Evolutionary conservation across 2,888 invertebrate species (phyloP).

Genomic region (Meteorus colon): DNA sequence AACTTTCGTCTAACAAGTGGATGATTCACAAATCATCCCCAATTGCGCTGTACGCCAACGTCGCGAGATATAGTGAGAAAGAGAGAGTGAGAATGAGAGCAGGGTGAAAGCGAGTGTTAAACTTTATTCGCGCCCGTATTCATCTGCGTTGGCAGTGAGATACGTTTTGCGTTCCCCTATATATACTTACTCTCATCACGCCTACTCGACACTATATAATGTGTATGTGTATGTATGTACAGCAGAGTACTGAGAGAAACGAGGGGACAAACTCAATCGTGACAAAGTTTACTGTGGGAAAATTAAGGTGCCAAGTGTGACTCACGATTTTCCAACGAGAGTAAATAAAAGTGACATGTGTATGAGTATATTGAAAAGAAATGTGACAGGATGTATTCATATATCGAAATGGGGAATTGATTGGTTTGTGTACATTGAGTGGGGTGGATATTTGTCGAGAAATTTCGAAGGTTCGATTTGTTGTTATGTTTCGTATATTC

Average conservation of each 20-base stretch:
- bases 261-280: constrained; percentile 37
- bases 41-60: constrained; percentile 51
- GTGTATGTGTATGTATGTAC: background rate
- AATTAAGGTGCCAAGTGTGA: constrained; percentile 39
- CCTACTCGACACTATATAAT: constrained; percentile 14
- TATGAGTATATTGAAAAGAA: background rate
- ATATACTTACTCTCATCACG: constrained; percentile 19
- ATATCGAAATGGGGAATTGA: background rate
- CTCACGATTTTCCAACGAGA: constrained; percentile 34
- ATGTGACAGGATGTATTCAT: background rate
- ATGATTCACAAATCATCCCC: constrained; percentile 71
- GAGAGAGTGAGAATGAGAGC: constrained; percentile 14
- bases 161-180: constrained; percentile 32
- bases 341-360: background rate
- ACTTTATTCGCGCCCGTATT: constrained; percentile 49
- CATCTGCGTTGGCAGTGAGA: constrained; percentile 29
- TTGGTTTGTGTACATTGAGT: background rate
- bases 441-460: too few relatives aligned
- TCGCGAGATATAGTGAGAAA: constrained; percentile 19
- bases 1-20: constrained; percentile 70
- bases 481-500: too few relatives aligned
- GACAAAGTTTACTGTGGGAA: constrained; percentile 37
- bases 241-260: constrained; percentile 15
- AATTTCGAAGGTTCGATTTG: too few relatives aligned
- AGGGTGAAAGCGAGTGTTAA: constrained; percentile 27